phyloP scores from a whole-genome alignment of 2,797 vertebrate genomes.

The Muraenolepis orangiensis region DNA sequence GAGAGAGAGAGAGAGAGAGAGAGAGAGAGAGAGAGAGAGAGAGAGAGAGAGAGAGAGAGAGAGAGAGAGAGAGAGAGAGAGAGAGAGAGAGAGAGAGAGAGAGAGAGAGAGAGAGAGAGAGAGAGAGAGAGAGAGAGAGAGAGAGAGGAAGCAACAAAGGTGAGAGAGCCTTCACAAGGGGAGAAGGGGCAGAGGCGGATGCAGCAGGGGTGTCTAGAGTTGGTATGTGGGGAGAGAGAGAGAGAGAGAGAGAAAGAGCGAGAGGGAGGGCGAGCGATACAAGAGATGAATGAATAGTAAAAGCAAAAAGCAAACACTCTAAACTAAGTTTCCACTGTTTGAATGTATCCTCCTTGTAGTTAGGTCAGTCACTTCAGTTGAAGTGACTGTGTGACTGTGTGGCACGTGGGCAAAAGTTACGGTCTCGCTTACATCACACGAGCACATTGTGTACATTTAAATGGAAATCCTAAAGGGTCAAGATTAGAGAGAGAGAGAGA shows the following conservation, averaged over 20 bases:
- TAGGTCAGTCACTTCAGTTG: too few species aligned
- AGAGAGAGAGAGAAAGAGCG: background rate
- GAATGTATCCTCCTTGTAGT: too few species aligned
- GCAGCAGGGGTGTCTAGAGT: conserved; percentile 23
- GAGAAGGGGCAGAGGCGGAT: background rate
- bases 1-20: conserved; percentile 2
- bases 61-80: conserved; percentile 19
- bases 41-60: background rate
- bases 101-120: conserved; percentile 19
- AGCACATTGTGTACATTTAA: too few species aligned
- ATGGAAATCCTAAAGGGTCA: too few species aligned
- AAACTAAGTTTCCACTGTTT: too few species aligned
- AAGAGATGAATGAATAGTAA: too few species aligned
- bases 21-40: conserved; percentile 12
- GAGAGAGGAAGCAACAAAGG: too few species aligned
- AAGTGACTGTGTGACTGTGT: too few species aligned
- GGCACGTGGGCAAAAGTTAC: too few species aligned
- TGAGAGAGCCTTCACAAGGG: background rate
- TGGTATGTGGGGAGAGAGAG: conserved; percentile 7
- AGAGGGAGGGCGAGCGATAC: background rate
- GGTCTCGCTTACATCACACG: too few species aligned
- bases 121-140: background rate
- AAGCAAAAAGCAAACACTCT: conserved; percentile 16
- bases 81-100: background rate
- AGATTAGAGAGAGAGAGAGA: conserved; percentile 4